These are phyloP conservation scores for Sterrhoptilus dennistouni DNA, from an alignment of 2,113 vertebrate genomes.

Conservation along the genomic window DNA sequence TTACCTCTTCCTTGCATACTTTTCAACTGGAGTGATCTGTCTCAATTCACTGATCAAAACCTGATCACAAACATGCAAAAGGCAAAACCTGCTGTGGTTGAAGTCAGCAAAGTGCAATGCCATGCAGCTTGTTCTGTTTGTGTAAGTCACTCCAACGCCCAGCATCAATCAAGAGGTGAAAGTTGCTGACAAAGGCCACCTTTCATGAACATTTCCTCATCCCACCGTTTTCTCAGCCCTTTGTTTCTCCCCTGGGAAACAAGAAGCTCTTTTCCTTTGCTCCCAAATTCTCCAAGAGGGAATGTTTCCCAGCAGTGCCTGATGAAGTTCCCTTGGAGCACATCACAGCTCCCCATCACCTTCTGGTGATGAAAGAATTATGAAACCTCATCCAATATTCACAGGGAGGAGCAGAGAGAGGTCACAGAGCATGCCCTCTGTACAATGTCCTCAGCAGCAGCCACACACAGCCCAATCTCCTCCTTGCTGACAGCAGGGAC, in stretches of 20 bases:
- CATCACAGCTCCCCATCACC: background rate
- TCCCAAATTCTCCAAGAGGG: background rate
- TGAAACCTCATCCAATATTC: background rate
- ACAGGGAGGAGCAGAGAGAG: background rate
- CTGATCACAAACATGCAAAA: background rate
- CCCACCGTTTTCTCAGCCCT: background rate
- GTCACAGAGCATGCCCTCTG: background rate
- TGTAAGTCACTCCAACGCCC: background rate
- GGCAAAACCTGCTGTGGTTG: background rate
- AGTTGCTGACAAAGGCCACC: background rate
- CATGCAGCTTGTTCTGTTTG: background rate
- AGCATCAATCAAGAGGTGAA: constrained; percentile 36
- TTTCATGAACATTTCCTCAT: background rate
- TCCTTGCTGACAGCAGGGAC: background rate
- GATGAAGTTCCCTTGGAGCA: background rate
- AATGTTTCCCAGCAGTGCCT: background rate
- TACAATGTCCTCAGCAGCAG: background rate
- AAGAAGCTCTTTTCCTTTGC: background rate
- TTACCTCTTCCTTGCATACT: background rate
- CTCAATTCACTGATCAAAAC: background rate
- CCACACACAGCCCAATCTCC: background rate
- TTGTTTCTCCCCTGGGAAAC: background rate
- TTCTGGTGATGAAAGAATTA: background rate
- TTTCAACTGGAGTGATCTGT: background rate
- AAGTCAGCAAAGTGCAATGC: background rate